Evolutionary conservation across 2,888 invertebrate genomes (phyloP), one percentile per base, ranked within the genome.

Genomic region (Cosmorhoe ocellata): DNA sequence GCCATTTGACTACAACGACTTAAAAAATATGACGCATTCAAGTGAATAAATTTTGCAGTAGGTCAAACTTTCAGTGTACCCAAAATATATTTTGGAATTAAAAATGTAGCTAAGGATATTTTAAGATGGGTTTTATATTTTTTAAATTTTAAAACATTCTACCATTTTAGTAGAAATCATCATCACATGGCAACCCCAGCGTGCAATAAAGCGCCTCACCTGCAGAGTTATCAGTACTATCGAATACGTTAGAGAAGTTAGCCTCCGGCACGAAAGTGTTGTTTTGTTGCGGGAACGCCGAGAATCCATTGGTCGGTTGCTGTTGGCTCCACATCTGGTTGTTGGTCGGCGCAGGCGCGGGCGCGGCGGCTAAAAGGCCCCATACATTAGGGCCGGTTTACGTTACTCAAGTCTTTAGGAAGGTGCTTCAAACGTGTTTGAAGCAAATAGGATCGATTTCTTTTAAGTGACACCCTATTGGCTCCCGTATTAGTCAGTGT

Each of bases 161-260:
- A 59, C 33, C 13, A 40, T 54, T 54, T 40, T 47, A 14, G 52
- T 54, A 58, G 43, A 36, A 34, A 37, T 41, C 1, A 5, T 2
- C 0, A 41, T 42, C 55, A 61, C 48, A 53, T 53, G 60, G 61
- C 66, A 74, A 69, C 74, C 60, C 59, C 60, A 56, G 62, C 0
- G 53, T 48, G 54, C 52, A 7, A n/a, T 7, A 67, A 69, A 49
- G 70, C 69, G 65, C 84, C 92, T 92, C 92, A 93, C 93, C 93
- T 87, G 92, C 81, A 66, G 92, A 85, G 52, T 43, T 51, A 80
- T 94, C 94, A 74, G 92, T 88, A 87, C 92, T 93, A 84, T 96
- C 96, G 90, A 97, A 97, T 69, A 96, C 96, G 72, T 96, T 95
- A 75, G 95, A 94, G 91, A 97, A 97, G 91, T 94, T 95, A 88